Evolutionary conservation across 1,140 invertebrate species (phyloP).

Genomic region (Philotrypesis tridentata): DNA sequence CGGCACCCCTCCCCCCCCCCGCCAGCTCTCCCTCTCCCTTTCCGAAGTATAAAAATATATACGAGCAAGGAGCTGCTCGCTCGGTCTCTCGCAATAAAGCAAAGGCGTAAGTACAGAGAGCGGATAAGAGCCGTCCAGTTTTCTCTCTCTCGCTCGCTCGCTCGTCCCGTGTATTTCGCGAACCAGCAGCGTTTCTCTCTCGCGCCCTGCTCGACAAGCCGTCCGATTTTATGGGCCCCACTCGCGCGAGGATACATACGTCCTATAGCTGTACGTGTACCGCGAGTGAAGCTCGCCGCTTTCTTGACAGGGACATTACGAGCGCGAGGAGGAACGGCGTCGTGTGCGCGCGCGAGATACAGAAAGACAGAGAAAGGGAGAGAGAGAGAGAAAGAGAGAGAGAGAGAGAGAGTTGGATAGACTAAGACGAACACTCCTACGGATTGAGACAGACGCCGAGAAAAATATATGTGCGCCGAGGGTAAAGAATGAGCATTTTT

Average conservation of each 20-base stretch:
- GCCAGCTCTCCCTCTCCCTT: not conserved
- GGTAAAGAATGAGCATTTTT: not conserved
- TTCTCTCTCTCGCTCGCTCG: not conserved
- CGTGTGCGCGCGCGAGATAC: not conserved
- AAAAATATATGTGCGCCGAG: not conserved
- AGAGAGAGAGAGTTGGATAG: slow-evolving; percentile 10
- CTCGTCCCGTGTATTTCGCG: slow-evolving; percentile 32
- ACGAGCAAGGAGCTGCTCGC: slow-evolving; percentile 43
- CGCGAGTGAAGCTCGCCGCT: slow-evolving; percentile 63
- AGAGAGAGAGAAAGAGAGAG: not conserved
- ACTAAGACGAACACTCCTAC: slow-evolving; percentile 9
- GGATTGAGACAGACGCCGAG: slow-evolving; percentile 24
- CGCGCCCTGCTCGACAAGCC: slow-evolving; percentile 59
- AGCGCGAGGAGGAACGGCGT: slow-evolving; percentile 36
- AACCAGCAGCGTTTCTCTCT: slow-evolving; percentile 38
- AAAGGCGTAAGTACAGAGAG: slow-evolving; percentile 51
- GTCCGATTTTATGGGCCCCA: slow-evolving; percentile 66
- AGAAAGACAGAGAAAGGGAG: not conserved
- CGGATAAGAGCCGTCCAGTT: slow-evolving; percentile 29
- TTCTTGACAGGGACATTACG: slow-evolving; percentile 70
- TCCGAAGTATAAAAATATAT: slow-evolving; percentile 50
- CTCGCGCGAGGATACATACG: not conserved
- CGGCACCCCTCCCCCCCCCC: slow-evolving; percentile 28
- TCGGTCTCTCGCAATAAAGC: slow-evolving; percentile 49
- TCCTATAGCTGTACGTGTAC: not conserved